phyloP scores from a whole-genome alignment of 1,140 invertebrate genomes.

The Acyrthosiphon pisum region DNA sequence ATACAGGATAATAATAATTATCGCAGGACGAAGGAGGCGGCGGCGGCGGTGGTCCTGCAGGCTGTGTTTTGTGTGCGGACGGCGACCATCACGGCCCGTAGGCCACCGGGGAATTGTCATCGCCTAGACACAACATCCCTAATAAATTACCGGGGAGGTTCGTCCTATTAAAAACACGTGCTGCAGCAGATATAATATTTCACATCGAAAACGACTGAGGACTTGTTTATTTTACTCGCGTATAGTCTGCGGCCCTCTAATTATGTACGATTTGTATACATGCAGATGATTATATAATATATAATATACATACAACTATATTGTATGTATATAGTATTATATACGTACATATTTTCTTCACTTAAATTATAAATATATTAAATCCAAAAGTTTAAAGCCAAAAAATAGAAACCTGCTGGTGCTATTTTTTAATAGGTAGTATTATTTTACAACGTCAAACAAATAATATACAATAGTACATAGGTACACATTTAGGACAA shows the following conservation, averaged over 20 bases:
- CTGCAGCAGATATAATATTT: constrained; percentile 46
- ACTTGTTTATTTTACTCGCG: neutral
- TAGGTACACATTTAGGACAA: neutral
- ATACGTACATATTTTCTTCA: neutral
- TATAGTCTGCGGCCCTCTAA: neutral
- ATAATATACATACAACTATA: neutral
- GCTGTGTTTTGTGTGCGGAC: neutral
- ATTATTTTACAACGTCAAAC: neutral
- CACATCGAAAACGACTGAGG: neutral
- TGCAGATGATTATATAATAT: neutral
- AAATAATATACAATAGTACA: neutral
- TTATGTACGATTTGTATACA: constrained; percentile 1
- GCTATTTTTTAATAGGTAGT: too few species aligned
- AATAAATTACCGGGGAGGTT: constrained; percentile 53
- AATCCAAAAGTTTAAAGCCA: neutral
- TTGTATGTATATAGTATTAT: neutral
- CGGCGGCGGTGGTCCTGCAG: neutral
- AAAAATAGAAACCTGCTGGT: neutral
- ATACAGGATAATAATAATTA: constrained; percentile 1
- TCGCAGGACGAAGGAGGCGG: neutral
- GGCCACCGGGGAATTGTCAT: constrained; percentile 56
- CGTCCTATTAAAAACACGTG: constrained; percentile 56
- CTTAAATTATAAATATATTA: neutral
- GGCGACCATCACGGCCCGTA: neutral
- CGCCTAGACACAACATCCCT: constrained; percentile 55